Conservation (phyloP, 2,113 vertebrate species). For the Corapipo altera region DNA sequence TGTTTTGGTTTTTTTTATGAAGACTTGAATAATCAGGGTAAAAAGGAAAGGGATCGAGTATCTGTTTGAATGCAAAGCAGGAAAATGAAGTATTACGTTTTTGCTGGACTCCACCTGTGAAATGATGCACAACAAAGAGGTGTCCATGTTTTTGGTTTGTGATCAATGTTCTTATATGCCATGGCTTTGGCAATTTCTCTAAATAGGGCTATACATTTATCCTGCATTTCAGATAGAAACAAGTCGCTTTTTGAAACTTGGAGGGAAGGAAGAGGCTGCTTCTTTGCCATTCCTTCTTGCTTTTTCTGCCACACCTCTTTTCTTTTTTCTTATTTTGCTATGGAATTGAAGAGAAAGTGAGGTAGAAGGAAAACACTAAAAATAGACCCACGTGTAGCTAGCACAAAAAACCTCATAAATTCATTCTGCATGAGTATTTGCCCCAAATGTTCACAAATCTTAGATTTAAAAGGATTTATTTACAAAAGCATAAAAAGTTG, state of each 20-base stretch:
- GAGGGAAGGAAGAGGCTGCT: not conserved
- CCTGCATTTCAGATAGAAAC: not conserved
- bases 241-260: not conserved
- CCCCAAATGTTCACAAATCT: not conserved
- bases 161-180: not conserved
- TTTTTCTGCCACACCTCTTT: not conserved
- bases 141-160: not conserved
- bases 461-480: not conserved
- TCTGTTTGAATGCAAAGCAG: not conserved
- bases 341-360: not conserved
- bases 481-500: not conserved
- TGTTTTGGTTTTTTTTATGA: not conserved
- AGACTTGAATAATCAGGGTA: not conserved
- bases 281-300: not conserved
- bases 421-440: not conserved
- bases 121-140: not conserved
- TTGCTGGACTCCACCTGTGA: not conserved
- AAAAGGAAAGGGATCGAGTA: not conserved
- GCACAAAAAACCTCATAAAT: not conserved
- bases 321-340: not conserved
- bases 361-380: not conserved
- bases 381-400: not conserved
- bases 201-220: not conserved
- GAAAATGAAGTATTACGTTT: not conserved
- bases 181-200: not conserved